Conservation (phyloP, 2,888 invertebrate species). For the Micropterix aruncella region DNA sequence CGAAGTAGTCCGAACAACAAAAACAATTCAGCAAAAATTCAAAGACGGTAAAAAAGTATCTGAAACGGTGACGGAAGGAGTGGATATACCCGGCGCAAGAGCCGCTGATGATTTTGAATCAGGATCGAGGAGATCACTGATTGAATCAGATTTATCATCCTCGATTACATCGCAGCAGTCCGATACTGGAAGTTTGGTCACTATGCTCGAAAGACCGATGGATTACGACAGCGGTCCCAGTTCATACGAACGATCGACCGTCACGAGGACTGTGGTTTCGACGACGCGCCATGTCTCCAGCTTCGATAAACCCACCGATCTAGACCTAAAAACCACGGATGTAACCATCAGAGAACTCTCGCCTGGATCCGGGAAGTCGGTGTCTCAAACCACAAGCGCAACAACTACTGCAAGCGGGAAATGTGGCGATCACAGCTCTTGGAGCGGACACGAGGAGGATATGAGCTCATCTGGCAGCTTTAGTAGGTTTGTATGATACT, state of each 20-base stretch:
- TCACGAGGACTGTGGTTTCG: slow-evolving; percentile 27
- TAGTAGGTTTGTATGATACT: slow-evolving; percentile 32
- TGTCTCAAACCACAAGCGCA: slow-evolving; percentile 35
- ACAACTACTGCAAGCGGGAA: slow-evolving; percentile 41
- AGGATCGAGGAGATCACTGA: slow-evolving; percentile 27
- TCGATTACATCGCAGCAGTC: slow-evolving; percentile 37
- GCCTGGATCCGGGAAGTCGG: slow-evolving; percentile 36
- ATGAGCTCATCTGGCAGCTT: slow-evolving; percentile 38
- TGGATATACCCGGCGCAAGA: slow-evolving; percentile 28
- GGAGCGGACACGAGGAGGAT: slow-evolving; percentile 39
- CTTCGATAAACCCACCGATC: slow-evolving; percentile 29
- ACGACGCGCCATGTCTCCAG: slow-evolving; percentile 18
- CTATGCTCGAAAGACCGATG: slow-evolving; percentile 27
- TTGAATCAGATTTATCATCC: slow-evolving; percentile 36
- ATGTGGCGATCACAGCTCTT: too few relatives aligned
- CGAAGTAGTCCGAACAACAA: slow-evolving; percentile 31
- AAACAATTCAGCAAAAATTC: slow-evolving; percentile 31
- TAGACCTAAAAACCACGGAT: slow-evolving; percentile 19
- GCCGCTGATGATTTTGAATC: slow-evolving; percentile 17
- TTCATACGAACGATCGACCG: slow-evolving; percentile 30
- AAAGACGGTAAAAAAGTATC: slow-evolving; percentile 36
- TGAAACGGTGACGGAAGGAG: slow-evolving; percentile 29
- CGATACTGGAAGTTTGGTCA: slow-evolving; percentile 35
- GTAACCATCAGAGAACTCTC: slow-evolving; percentile 25
- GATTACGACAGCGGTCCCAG: slow-evolving; percentile 20